A percentile compares a stretch with the other conserved stretches of the same genome.
Conservation (phyloP, 1,140 invertebrate species). For the Spodoptera litura region DNA sequence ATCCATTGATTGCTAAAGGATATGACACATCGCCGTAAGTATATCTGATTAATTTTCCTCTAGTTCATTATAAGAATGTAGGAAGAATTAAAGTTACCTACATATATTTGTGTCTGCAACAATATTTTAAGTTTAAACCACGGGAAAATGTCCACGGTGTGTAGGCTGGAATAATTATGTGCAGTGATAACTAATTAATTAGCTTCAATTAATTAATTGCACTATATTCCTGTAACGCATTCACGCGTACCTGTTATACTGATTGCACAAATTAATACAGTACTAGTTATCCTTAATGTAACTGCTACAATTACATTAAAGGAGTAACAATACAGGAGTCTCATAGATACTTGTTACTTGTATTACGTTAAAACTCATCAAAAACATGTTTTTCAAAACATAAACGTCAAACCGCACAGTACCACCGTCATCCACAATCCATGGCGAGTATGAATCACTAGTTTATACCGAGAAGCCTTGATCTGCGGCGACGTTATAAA, state of each 20-base stretch:
- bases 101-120: background rate
- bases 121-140: no score
- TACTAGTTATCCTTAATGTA: no score
- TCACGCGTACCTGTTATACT: background rate
- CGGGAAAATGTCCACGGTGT: background rate
- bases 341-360: no score
- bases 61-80: background rate
- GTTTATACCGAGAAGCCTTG: constrained; percentile 19
- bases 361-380: background rate
- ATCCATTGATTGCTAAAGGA: background rate
- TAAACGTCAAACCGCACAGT: background rate
- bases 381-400: background rate
- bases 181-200: constrained; percentile 12
- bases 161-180: background rate
- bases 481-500: constrained; percentile 33
- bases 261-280: background rate
- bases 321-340: no score
- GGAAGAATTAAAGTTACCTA: background rate
- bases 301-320: no score
- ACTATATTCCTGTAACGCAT: constrained; percentile 1
- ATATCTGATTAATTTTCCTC: constrained; percentile 16
- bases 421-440: background rate
- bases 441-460: constrained; percentile 13
- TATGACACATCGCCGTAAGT: background rate
- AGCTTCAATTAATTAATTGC: constrained; percentile 10